Base-by-base conservation (phyloP, 2,888 invertebrate genomes). In the Himalopsyche anomala region DNA sequence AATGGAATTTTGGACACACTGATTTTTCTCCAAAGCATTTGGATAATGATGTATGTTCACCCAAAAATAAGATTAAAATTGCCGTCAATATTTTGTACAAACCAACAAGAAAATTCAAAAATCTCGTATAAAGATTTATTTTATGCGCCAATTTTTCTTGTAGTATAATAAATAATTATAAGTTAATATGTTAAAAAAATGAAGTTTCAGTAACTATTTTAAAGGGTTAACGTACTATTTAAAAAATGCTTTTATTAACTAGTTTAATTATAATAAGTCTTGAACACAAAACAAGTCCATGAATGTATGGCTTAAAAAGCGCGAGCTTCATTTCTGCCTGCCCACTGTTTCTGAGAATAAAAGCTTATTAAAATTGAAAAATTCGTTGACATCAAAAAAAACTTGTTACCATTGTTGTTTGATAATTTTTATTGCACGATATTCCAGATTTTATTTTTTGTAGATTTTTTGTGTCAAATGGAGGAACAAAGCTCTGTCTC, bases 291-390 rank as follows among this genome's bases (percentile, higher is more conserved):
- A 74, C 12, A 74, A 38, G 38, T 74, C 74, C 12, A 15, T 36
- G 36, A 74, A 15, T 74, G 74, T 74, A 28, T 36, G 15, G 74
- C 12, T 62, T 56, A 36, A 74, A 69, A 36, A 74, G 74, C 28
- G 38, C 2, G 38, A 74, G 51, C 74, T 74, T 74, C 19, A 38
- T 74, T 74, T 28, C 38, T 38, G 36, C 74, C 36, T 36, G 38
- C 36, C 19, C 74, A 36, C 74, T 12, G 19, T 38, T 36, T 36
- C 74, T 74, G 74, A 74, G 38, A 74, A 74, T 74, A 74, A 74
- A 74, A 74, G 74, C 74, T 74, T 38, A 74, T 74, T 74, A 74
- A 74, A 74, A 74, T 74, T 74, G 74, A 74, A 74, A 74, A 74
- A 74, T 74, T 74, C 74, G 74, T 74, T 74, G 74, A 74, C 74